Percentiles rank a stretch among this genome's conserved stretches.
phyloP scores from a whole-genome alignment of 2,797 vertebrate species.

The Schizothorax lantsangensis region DNA sequence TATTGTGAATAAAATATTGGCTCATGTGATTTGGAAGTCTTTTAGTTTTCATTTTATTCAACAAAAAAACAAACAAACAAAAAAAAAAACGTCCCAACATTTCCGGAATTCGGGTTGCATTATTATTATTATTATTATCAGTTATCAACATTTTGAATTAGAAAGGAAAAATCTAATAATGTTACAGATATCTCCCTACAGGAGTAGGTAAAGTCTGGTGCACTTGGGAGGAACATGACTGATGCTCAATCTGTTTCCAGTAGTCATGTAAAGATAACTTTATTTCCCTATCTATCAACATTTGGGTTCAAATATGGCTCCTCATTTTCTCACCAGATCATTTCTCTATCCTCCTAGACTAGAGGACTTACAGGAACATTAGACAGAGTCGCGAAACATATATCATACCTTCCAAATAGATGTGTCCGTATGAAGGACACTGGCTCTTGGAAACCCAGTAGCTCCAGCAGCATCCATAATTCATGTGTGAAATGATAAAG shows the following conservation, averaged over 20 bases:
- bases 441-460: constrained; percentile 37
- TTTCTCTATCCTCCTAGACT: not conserved
- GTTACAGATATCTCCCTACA: not conserved
- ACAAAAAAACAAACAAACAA: no score
- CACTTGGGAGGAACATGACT: not conserved
- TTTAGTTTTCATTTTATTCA: no score
- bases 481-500: constrained; percentile 59
- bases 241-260: not conserved
- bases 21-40: no score
- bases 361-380: constrained; percentile 23
- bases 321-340: not conserved
- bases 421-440: constrained; percentile 27
- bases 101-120: no score
- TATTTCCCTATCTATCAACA: constrained; percentile 6
- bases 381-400: constrained; percentile 34
- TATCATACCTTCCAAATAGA: constrained; percentile 38
- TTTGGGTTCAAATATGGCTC: not conserved
- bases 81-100: no score
- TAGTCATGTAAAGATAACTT: constrained; percentile 29
- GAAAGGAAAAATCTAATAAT: not conserved
- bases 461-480: constrained; percentile 55
- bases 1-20: no score
- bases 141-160: not conserved
- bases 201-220: not conserved
- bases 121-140: not conserved